Percentiles rank a stretch among this genome's conserved stretches.
Evolutionary conservation across 2,113 vertebrate species (phyloP).

Genomic region (Neofelis nebulosa): DNA sequence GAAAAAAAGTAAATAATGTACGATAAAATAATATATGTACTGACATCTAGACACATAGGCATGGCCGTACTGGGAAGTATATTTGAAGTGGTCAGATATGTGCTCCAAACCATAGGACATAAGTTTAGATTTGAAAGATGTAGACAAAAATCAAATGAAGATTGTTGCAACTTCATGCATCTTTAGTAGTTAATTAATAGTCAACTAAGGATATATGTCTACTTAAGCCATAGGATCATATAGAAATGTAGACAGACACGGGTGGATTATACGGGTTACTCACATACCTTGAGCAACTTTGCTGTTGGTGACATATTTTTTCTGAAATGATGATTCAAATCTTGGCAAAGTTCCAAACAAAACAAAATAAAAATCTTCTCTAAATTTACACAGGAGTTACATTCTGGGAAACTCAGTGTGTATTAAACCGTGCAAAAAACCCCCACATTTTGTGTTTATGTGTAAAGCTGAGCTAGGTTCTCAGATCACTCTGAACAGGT

Average conservation of each 20-base stretch:
- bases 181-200: not conserved
- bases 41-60: too few relatives aligned
- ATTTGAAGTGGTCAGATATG: not conserved
- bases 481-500: not conserved
- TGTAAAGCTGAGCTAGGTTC: not conserved
- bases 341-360: slow-evolving; percentile 19
- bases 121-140: not conserved
- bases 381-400: slow-evolving; percentile 27
- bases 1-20: not conserved
- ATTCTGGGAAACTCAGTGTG: not conserved
- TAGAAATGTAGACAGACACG: not conserved
- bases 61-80: rapidly evolving
- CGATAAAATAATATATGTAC: not conserved
- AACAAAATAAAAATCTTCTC: slow-evolving; percentile 23
- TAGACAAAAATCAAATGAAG: not conserved
- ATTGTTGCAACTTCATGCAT: not conserved
- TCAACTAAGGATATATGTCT: not conserved
- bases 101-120: not conserved
- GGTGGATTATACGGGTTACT: not conserved
- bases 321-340: slow-evolving; percentile 3
- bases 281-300: rapidly evolving
- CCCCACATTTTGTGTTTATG: not conserved
- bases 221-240: not conserved
- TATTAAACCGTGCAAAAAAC: not conserved
- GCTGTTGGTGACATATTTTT: not conserved